phyloP scores from a whole-genome alignment of 2,888 invertebrate species.

The Mantis religiosa region DNA sequence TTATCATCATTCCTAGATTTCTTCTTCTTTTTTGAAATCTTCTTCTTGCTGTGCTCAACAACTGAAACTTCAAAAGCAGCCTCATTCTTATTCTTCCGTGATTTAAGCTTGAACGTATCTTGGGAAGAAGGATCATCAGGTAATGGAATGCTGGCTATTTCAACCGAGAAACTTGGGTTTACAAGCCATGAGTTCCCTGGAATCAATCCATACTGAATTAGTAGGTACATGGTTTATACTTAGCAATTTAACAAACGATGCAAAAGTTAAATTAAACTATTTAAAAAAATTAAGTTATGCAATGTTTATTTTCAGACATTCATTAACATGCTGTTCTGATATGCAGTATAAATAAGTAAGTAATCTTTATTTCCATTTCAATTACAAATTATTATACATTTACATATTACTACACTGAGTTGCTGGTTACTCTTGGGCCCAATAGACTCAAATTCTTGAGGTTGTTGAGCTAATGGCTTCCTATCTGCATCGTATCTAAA shows the following conservation, averaged over 20 bases:
- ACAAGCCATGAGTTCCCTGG: slow-evolving; percentile 13
- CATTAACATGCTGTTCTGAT: too few relatives aligned
- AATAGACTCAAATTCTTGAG: too few relatives aligned
- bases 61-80: not conserved
- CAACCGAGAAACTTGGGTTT: slow-evolving; percentile 24
- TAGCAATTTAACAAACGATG: not conserved
- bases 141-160: slow-evolving; percentile 24
- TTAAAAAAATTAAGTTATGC: not conserved
- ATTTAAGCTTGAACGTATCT: not conserved
- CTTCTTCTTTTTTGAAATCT: slow-evolving; percentile 1
- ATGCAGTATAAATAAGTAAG: too few relatives aligned
- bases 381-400: too few relatives aligned
- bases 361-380: too few relatives aligned
- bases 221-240: not conserved
- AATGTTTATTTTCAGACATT: not conserved
- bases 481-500: too few relatives aligned
- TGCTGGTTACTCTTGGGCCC: too few relatives aligned
- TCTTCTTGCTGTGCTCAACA: not conserved
- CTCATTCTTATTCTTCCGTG: not conserved
- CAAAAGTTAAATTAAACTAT: not conserved
- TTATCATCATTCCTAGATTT: not conserved
- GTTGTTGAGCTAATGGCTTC: too few relatives aligned
- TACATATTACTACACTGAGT: too few relatives aligned
- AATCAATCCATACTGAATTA: not conserved
- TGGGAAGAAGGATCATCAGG: not conserved